A percentile compares a stretch with the other conserved stretches of the same genome.
Evolutionary conservation across 2,888 invertebrate genomes (phyloP).

Genomic region (Cerastis leucographa): DNA sequence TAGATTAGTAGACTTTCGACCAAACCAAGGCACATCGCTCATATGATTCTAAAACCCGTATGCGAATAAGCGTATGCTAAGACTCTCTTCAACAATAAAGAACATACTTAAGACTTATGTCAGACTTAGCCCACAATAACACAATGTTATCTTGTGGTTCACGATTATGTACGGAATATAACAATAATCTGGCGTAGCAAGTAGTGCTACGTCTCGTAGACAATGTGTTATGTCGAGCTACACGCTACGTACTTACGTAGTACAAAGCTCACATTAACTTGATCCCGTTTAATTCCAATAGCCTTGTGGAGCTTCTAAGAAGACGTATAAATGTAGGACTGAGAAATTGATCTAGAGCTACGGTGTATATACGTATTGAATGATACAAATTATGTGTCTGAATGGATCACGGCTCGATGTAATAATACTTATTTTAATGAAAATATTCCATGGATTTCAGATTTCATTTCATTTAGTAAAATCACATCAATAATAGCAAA

Average conservation of each 20-base stretch:
- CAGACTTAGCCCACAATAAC: background rate
- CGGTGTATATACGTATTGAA: background rate
- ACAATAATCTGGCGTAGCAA: conserved; percentile 34
- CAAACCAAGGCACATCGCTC: background rate
- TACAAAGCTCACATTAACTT: conserved; percentile 43
- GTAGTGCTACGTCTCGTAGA: conserved; percentile 50
- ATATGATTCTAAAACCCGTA: background rate
- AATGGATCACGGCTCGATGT: background rate
- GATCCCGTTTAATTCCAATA: conserved; percentile 55
- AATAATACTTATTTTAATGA: background rate
- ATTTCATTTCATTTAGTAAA: too few relatives aligned
- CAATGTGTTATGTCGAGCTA: conserved; percentile 51
- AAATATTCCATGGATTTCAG: background rate
- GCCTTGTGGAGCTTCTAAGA: conserved; percentile 38
- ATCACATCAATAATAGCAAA: background rate
- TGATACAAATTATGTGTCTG: conserved; percentile 10
- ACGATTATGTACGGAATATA: conserved; percentile 20
- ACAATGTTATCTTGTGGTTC: conserved; percentile 8
- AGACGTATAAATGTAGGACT: conserved; percentile 23
- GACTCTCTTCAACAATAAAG: background rate
- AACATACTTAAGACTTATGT: background rate
- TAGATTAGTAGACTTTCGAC: background rate
- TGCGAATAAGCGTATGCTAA: too few relatives aligned
- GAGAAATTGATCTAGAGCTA: conserved; percentile 32
- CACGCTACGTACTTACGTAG: conserved; percentile 37